Conservation (phyloP, 2,113 vertebrate genomes). For the Vombatus ursinus region DNA sequence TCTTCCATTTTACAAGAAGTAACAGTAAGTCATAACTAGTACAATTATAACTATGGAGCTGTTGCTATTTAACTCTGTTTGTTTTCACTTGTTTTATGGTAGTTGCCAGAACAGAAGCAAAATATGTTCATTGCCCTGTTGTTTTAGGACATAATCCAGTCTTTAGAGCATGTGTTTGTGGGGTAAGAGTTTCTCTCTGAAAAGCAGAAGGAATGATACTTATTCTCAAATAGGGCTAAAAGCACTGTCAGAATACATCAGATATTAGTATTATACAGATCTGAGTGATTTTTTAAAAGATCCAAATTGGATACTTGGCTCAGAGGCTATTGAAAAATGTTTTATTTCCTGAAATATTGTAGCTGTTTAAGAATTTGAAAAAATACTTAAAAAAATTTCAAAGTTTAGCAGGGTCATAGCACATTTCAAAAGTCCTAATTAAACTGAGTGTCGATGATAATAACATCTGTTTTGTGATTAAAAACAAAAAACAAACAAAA, state of each 20-base stretch:
- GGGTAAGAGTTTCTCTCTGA: not conserved
- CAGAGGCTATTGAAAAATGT: conserved; percentile 32
- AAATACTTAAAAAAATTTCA: conserved; percentile 52
- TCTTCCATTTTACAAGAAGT: not conserved
- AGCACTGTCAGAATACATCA: conserved; percentile 7
- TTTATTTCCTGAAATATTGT: conserved; percentile 19
- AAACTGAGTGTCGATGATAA: conserved; percentile 78
- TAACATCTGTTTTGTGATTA: conserved; percentile 79
- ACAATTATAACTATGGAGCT: not conserved
- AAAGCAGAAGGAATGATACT: not conserved
- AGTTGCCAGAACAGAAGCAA: not conserved
- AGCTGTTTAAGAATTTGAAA: conserved; percentile 54
- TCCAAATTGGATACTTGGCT: not conserved
- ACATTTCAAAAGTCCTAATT: conserved; percentile 82
- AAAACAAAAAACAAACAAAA: conserved; percentile 10
- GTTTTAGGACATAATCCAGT: not conserved
- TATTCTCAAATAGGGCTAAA: not conserved
- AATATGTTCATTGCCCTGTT: not conserved
- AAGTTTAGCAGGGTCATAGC: conserved; percentile 62
- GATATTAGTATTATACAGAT: not conserved
- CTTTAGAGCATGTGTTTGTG: not conserved
- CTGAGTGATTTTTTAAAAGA: conserved; percentile 13
- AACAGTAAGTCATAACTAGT: not conserved
- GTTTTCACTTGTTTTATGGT: not conserved
- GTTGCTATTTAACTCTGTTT: not conserved